Evolutionary conservation across 2,113 vertebrate genomes (phyloP).

Genomic region (Vicugna pacos): DNA sequence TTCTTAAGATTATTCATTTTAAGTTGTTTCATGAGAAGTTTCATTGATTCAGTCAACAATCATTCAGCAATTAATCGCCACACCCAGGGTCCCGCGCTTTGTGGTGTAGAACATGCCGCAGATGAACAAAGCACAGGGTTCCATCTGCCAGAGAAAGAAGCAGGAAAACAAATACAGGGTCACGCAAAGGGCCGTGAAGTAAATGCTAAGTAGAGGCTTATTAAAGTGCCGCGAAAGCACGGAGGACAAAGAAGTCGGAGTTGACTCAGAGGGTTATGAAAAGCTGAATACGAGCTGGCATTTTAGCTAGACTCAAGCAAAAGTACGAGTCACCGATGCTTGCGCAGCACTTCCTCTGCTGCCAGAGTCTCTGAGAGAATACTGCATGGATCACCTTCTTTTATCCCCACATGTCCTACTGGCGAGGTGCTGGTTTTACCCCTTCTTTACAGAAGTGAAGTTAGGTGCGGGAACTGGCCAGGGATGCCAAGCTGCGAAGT

Average conservation of each 20-base stretch:
- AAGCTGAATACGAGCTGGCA: not conserved
- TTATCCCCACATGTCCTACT: not conserved
- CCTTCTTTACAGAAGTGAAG: not conserved
- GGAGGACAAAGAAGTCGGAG: not conserved
- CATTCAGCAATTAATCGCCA: not conserved
- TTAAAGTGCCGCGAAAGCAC: not conserved
- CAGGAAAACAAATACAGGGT: not conserved
- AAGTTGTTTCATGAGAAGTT: not conserved
- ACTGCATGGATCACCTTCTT: not conserved
- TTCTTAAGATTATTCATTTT: not conserved
- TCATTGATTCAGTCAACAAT: not conserved
- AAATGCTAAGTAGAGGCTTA: not conserved
- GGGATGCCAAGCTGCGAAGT: not conserved
- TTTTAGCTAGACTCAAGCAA: not conserved
- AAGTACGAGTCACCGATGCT: not conserved
- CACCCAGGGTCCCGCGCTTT: not conserved
- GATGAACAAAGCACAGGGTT: not conserved
- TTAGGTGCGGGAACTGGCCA: not conserved
- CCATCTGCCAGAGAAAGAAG: not conserved
- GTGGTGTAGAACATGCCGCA: fast-evolving
- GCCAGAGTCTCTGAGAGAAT: not conserved
- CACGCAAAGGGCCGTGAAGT: not conserved
- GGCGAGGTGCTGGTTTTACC: not conserved
- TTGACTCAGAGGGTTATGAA: not conserved
- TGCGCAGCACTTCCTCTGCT: not conserved